These are phyloP conservation scores for Chiloscyllium punctatum DNA, from an alignment of 2,797 vertebrate genomes.

Conservation along the genomic window DNA sequence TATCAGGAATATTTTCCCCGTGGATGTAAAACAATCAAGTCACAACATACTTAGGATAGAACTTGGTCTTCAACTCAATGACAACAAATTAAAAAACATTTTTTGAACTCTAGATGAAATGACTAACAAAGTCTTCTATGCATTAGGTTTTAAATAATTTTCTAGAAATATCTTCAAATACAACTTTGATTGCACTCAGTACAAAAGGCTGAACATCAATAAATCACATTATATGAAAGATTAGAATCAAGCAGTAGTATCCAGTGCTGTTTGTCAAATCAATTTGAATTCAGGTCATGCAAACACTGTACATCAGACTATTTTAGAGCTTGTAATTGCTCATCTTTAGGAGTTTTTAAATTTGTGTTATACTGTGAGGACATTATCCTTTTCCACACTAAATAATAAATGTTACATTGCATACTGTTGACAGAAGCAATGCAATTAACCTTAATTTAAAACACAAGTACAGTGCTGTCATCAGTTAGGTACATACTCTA, in stretches of 20 bases:
- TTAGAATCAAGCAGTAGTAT: not conserved
- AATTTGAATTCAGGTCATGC: not conserved
- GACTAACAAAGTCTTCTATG: too few relatives aligned
- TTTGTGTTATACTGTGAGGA: not conserved
- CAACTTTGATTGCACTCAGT: not conserved
- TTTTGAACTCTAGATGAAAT: not conserved
- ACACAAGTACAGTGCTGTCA: not conserved
- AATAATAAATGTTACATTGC: not conserved
- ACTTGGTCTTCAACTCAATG: not conserved
- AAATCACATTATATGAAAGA: not conserved
- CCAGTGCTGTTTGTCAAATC: not conserved
- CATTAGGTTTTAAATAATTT: not conserved
- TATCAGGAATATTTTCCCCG: not conserved
- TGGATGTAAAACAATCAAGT: not conserved
- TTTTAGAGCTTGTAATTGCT: not conserved
- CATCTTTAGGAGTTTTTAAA: not conserved
- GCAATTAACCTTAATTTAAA: slow-evolving; percentile 11
- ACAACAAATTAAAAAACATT: not conserved
- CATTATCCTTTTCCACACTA: not conserved
- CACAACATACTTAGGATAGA: not conserved
- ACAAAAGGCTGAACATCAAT: not conserved
- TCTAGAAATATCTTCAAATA: not conserved
- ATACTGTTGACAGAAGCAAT: slow-evolving; percentile 10
- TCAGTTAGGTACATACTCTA: not conserved
- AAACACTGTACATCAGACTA: not conserved